Evolutionary conservation across 2,113 vertebrate genomes (phyloP), one percentile per base, ranked within the genome.

Genomic region (Reinhardtius hippoglossoides): DNA sequence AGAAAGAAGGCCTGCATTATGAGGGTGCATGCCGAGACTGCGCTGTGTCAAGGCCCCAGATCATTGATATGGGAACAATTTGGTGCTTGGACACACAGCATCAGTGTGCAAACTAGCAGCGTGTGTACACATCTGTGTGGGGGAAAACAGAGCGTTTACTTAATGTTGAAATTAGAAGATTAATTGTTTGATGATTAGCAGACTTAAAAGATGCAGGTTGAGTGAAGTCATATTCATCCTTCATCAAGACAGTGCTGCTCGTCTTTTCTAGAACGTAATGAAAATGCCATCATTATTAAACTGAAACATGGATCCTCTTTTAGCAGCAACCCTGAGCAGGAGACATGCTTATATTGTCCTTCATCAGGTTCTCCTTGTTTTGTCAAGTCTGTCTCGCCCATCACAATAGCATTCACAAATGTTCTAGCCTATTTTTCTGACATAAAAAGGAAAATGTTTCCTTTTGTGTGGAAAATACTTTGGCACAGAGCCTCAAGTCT

Each of bases 21-120:
- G 42, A 76, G 57, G 67, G 70, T 62, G 58, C 20, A 67, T 64
- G 74, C 73, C 55, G 69, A 54, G 71, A 69, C 70, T 42, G n/a
- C 5, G 9, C 60, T 2, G 16, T 24, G 46, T 74, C 70, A 75
- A 50, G 46, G 54, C 56, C 48, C 16, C 58, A 42, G 9, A 46
- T 81, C 67, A 71, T 5, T 66, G 52, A 77, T 79, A 71, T 37
- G 58, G 73, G 46, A 78, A 66, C 67, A 59, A 9, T 68, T 70
- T 74, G 55, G 18, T 58, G n/a, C 64, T 58, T 27, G 46, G 26
- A 69, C 18, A 9, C 26, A 9, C 26, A 67, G 26, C 57, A 26
- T 54, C 24, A 9, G 46, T 31, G 26, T 58, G 64, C 57, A 82
- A 27, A 63, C 62, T n/a, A 64, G 50, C 61, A 68, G 18, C 20